Percentiles rank a stretch among this genome's conserved stretches.
These are phyloP conservation scores for Epinephelus malabaricus DNA, from an alignment of 2,797 vertebrate genomes.

Conservation along the genomic window DNA sequence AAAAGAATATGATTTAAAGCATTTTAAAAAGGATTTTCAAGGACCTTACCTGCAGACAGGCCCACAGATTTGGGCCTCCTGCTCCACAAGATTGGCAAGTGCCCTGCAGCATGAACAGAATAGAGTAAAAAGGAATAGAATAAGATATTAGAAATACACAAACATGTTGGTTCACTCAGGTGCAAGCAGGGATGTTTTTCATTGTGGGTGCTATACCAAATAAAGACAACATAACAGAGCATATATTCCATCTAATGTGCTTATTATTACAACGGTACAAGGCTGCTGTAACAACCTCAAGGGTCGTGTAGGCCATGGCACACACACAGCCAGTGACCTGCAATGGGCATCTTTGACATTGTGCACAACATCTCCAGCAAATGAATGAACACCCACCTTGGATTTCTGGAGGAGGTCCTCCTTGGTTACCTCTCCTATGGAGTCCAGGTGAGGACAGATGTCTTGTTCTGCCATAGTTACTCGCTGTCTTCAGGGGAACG, in stretches of 20 bases:
- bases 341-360: constrained; percentile 17
- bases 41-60: constrained; percentile 94
- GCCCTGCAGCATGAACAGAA: constrained; percentile 83
- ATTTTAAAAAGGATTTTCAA: not conserved
- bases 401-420: constrained; percentile 96
- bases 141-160: not conserved
- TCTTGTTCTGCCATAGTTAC: constrained; percentile 91
- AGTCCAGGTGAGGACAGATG: constrained; percentile 94
- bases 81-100: constrained; percentile 97
- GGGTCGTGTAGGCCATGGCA: not conserved
- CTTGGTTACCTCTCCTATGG: constrained; percentile 96
- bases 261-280: not conserved
- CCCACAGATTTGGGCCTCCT: constrained; percentile 97
- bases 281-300: not conserved
- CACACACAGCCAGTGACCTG: constrained; percentile 2
- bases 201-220: too few relatives aligned
- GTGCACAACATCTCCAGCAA: not conserved
- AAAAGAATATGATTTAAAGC: not conserved
- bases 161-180: not conserved
- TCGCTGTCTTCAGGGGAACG: constrained; percentile 43
- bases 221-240: not conserved
- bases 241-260: not conserved
- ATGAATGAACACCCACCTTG: constrained; percentile 86
- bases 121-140: not conserved
- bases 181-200: not conserved